These are phyloP conservation scores for Lytechinus variegatus DNA, from an alignment of 35 echinoderm and acorn worm genomes.

Conservation along the genomic window DNA sequence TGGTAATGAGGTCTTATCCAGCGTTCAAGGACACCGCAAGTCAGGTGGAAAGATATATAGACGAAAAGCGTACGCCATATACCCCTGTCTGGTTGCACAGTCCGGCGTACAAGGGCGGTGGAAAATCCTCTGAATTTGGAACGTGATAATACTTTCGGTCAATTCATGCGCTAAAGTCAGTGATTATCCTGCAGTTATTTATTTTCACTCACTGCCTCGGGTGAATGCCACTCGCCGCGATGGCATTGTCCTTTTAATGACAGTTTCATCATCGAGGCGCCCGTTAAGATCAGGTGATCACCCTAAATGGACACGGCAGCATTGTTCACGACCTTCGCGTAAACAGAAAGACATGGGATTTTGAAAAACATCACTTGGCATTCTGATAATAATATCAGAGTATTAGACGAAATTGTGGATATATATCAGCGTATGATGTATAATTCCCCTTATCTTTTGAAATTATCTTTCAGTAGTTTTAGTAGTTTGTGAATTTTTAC, in stretches of 20 bases:
- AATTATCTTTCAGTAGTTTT: no score
- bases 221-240: neutral
- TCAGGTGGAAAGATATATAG: neutral
- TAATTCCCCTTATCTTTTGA: no score
- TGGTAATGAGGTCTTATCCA: neutral
- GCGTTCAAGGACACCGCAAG: neutral
- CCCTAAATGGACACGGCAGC: neutral
- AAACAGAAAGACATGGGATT: neutral
- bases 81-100: neutral
- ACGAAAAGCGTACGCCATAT: neutral
- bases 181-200: neutral
- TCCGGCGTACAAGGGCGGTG: neutral
- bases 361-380: neutral
- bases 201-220: neutral
- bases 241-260: constrained; percentile 3
- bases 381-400: no score
- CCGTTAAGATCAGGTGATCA: neutral
- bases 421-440: no score
- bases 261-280: neutral
- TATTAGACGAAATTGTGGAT: no score
- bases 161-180: neutral
- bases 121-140: neutral
- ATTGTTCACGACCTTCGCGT: neutral
- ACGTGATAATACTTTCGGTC: neutral
- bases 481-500: no score